A percentile compares a stretch with the other conserved stretches of the same genome.
These are phyloP conservation scores for Phycodurus eques DNA, from an alignment of 2,113 vertebrate species.

Conservation along the genomic window DNA sequence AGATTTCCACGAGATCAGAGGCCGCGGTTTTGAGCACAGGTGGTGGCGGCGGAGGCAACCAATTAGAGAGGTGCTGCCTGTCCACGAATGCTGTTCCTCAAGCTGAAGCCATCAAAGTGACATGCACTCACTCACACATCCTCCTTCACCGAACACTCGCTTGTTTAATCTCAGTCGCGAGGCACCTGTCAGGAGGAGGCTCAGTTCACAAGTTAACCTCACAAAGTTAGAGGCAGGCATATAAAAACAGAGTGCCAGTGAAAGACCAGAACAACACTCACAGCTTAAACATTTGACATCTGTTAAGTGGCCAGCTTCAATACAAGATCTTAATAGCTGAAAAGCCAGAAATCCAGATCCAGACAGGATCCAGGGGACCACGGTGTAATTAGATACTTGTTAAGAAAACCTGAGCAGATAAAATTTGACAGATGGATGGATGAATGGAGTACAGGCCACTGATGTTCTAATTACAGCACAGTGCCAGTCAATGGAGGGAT, in stretches of 20 bases:
- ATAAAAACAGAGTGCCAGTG: conserved; percentile 38
- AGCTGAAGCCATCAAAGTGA: conserved; percentile 47
- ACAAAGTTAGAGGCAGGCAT: conserved; percentile 6
- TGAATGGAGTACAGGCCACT: not conserved
- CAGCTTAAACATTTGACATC: not conserved
- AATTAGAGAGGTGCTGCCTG: conserved; percentile 63
- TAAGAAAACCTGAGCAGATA: not conserved
- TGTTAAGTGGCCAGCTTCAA: not conserved
- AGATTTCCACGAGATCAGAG: conserved; percentile 70
- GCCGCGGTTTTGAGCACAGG: conserved; percentile 22
- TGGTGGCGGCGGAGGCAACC: conserved; percentile 29
- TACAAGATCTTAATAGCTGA: not conserved
- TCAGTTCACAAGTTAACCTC: conserved; percentile 33
- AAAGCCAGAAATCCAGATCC: not conserved
- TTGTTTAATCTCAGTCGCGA: conserved; percentile 41
- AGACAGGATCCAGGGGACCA: not conserved
- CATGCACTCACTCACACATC: conserved; percentile 1
- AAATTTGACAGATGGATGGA: not conserved
- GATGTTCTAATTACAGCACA: conserved; percentile 31
- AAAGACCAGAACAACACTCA: conserved; percentile 30
- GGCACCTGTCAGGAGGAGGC: conserved; percentile 55
- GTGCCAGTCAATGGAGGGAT: conserved; percentile 7
- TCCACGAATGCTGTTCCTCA: conserved; percentile 33
- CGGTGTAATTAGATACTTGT: not conserved
- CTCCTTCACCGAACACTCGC: not conserved